Evolutionary conservation across 2,888 invertebrate species (phyloP).

Genomic region (Chironomus riparius): DNA sequence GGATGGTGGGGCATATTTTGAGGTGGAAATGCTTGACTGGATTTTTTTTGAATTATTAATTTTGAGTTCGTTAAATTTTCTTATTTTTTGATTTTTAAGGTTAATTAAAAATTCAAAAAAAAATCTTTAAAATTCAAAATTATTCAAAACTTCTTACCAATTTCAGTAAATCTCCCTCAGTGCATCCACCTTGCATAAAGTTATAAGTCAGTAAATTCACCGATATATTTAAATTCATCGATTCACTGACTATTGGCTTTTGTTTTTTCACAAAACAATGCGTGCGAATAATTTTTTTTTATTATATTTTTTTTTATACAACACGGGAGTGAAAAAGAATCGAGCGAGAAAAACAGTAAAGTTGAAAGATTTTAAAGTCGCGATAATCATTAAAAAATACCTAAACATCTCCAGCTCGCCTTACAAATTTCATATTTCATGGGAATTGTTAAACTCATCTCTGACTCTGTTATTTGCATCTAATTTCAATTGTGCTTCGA

Average conservation of each 20-base stretch:
- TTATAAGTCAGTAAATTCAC: background rate
- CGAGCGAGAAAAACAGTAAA: background rate
- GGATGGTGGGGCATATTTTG: too few species aligned
- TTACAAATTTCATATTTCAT: constrained; percentile 5
- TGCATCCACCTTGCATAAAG: background rate
- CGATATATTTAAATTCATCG: too few species aligned
- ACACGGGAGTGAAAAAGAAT: too few species aligned
- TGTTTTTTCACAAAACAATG: background rate
- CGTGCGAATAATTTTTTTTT: background rate
- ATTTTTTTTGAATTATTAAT: too few species aligned
- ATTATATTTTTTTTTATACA: too few species aligned
- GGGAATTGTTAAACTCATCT: background rate
- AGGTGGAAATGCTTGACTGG: too few species aligned
- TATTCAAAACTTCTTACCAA: too few species aligned
- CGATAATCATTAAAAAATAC: background rate
- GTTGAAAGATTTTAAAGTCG: background rate
- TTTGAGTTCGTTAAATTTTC: too few species aligned
- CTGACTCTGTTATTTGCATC: background rate
- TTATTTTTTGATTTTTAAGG: too few species aligned
- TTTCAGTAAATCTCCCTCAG: too few species aligned
- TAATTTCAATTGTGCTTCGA: constrained; percentile 8
- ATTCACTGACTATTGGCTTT: background rate
- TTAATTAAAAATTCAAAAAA: too few species aligned
- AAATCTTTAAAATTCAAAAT: too few species aligned
- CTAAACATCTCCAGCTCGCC: background rate